Conservation (phyloP, 35 echinoderm and acorn worm genomes). For the Amphiura filiformis region DNA sequence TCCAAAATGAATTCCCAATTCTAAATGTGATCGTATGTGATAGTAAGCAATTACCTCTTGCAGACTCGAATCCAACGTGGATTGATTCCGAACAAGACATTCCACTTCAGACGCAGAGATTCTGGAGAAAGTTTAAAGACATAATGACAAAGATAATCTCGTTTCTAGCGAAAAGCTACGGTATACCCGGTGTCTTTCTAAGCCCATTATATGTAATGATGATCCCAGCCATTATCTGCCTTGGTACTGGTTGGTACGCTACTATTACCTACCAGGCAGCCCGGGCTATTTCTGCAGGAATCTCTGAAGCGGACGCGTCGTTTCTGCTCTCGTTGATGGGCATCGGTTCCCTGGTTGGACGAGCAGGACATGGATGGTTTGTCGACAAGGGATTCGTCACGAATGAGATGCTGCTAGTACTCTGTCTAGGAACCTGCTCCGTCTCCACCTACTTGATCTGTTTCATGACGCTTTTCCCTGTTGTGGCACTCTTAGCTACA, state of each 20-base stretch:
- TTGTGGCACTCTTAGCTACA: not conserved
- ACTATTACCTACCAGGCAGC: not conserved
- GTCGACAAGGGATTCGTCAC: not conserved
- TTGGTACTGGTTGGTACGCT: not conserved
- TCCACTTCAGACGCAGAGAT: too few relatives aligned
- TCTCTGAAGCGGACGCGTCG: not conserved
- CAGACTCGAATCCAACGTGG: too few relatives aligned
- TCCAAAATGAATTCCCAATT: too few relatives aligned
- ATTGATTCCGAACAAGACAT: too few relatives aligned
- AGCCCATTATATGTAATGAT: not conserved
- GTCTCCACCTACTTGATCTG: not conserved
- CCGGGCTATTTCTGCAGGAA: not conserved
- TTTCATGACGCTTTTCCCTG: not conserved
- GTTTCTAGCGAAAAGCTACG: not conserved
- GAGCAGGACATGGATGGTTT: not conserved
- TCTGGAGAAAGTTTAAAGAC: not conserved
- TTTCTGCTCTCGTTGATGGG: constrained; percentile 12
- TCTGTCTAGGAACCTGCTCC: not conserved
- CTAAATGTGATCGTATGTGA: too few relatives aligned
- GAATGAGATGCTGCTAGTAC: not conserved
- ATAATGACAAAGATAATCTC: not conserved
- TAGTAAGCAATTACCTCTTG: too few relatives aligned
- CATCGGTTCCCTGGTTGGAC: not conserved
- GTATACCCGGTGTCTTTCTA: not conserved
- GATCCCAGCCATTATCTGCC: not conserved